Evolutionary conservation across 2,888 invertebrate genomes (phyloP), one percentile per base, ranked within the genome.

Genomic region (Yponomeuta sedellus): DNA sequence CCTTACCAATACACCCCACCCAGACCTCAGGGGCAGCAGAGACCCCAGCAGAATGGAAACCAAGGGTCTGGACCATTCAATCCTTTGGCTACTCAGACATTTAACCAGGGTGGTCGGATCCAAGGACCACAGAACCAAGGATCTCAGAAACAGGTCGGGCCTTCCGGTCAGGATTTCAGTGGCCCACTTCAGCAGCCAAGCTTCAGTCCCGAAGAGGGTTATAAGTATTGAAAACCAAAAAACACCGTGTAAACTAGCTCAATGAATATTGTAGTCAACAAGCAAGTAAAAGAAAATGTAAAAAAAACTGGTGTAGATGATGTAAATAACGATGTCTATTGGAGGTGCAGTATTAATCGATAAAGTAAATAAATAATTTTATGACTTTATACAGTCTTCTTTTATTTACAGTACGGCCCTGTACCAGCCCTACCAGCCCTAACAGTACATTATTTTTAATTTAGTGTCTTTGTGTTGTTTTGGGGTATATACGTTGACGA

Each of bases 141-240:
- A 52, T 16, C 44, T 5, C 44, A 52, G 44, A 52, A 52, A 12
- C 44, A 52, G 44, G 44, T 25, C 58, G 34, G 66, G 40, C 52
- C 68, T 19, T 52, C 65, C 8, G 44, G 73, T 5, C 75, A 79
- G 66, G 71, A 69, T 67, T 90, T 90, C 65, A 79, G 80, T 66
- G 86, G 82, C 56, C 84, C 89, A n/a, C 82, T 86, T 22, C 88
- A 88, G 65, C 89, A 87, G 1, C 87, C 91, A 0, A 90, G 88
- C 73, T 91, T 87, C 76, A 85, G 77, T 70, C 74, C 82, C 61
- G 81, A 88, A 69, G 88, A 88, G 73, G 91, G 91, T 65, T 91
- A 91, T 76, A 89, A 85, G 70, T 91, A 91, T 75, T 90, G 79
- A 58, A 63, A 78, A 73, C 77, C 78, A 34, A 81, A 85, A 86